Base-by-base conservation (phyloP, 1,140 invertebrate species). In the Catajapyx aquilonaris region DNA sequence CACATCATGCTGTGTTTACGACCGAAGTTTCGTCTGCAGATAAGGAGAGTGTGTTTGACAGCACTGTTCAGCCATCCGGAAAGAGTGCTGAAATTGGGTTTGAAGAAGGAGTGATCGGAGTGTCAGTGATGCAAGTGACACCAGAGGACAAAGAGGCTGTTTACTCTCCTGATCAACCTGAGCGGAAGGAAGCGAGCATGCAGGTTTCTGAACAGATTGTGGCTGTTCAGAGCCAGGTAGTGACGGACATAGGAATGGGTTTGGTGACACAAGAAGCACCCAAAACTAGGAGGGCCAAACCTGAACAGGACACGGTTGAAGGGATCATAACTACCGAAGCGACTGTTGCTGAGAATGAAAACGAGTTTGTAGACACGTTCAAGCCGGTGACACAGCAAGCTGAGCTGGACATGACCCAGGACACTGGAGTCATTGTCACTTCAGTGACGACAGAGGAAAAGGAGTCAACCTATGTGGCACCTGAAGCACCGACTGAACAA, bases 391-490 rank as follows among this genome's bases (percentile, higher is more conserved):
- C 39, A 4, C 52, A 60, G 39, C 51, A 19, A 39, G 59, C 55
- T 13, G 38, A 39, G 13, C 42, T 53, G 44, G 21, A 46, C 22
- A 36, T 54, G 35, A 38, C 52, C 1, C 37, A 45, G 19, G 41
- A 38, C 23, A 54, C 56, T 37, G 46, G 60, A 1, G 37, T 63
- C 13, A 40, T 55, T 35, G 53, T 63, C 31, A 57, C 52, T 18
- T 58, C 66, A 49, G 54, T 54, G n/a, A n/a, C n/a, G n/a, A n/a
- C n/a, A 22, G 48, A 48, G 31, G 59, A 61, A 45, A 53, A 49
- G 37, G 59, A 60, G 50, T 36, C 41, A 13, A 39, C 44, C 20
- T 48, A 56, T 11, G 41, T 50, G 11, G 22, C 47, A 34, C 15
- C 30, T 17, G 44, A 49, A 16, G 46, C 44, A 43, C 56, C 56